Percentiles rank a stretch among this genome's conserved stretches.
These are phyloP conservation scores for Hystrix cristata DNA, from an alignment of 2,113 vertebrate species.

Conservation along the genomic window DNA sequence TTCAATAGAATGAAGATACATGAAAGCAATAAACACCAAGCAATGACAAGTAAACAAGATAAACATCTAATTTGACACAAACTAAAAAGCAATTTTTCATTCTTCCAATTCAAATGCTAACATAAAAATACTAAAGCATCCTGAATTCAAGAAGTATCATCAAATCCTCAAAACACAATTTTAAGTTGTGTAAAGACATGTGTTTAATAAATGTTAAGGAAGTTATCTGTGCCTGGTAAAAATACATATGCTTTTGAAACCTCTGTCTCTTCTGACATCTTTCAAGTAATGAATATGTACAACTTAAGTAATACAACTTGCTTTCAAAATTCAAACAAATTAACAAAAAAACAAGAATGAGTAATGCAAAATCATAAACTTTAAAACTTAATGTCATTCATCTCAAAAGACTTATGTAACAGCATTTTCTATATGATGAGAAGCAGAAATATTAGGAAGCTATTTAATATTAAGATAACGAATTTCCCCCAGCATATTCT, in stretches of 20 bases:
- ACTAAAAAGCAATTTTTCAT: conserved; percentile 16
- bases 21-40: conserved; percentile 36
- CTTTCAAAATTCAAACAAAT: conserved; percentile 44
- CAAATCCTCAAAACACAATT: conserved; percentile 48
- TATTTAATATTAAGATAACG: neutral
- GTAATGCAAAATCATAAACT: conserved; percentile 47
- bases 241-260: conserved; percentile 30
- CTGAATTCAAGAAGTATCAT: neutral
- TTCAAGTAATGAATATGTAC: conserved; percentile 22
- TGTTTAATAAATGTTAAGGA: neutral
- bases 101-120: conserved; percentile 22
- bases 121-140: neutral
- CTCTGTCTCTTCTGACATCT: neutral
- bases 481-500: conserved; percentile 17
- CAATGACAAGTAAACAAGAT: neutral
- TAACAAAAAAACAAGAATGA: neutral
- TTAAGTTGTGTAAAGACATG: conserved; percentile 10
- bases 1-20: neutral
- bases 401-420: conserved; percentile 20
- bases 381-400: conserved; percentile 39
- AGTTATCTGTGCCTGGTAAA: neutral
- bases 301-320: conserved; percentile 32
- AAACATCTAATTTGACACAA: conserved; percentile 6
- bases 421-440: conserved; percentile 3
- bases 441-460: conserved; percentile 31